phyloP scores from a whole-genome alignment of 2,797 vertebrate species.

The Anguilla marmorata region DNA sequence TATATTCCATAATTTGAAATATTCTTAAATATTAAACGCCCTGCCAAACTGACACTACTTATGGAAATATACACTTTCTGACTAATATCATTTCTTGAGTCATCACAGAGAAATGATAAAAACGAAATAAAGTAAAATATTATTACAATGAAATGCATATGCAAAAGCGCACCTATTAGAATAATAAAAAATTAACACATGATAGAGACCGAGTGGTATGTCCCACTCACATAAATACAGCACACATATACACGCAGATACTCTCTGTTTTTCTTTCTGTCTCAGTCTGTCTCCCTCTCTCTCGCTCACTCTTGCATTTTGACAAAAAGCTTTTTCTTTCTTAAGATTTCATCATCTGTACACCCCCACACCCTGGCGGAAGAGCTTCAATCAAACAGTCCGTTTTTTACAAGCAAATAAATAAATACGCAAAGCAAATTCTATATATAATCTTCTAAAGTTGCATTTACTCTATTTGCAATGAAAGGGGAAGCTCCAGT shows the following conservation, averaged over 20 bases:
- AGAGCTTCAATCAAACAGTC: neutral
- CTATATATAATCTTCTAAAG: neutral
- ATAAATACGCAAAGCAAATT: neutral
- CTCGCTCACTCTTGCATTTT: neutral
- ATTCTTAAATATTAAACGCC: neutral
- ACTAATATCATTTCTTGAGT: neutral
- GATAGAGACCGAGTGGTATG: neutral
- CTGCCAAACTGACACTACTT: neutral
- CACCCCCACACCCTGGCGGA: neutral
- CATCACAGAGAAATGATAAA: neutral
- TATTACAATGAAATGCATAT: neutral
- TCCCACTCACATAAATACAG: neutral
- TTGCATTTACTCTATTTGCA: neutral
- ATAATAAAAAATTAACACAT: neutral
- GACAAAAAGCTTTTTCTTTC: conserved; percentile 12
- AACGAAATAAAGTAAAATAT: neutral
- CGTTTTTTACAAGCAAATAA: neutral
- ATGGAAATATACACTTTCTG: neutral
- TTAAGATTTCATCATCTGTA: conserved; percentile 11
- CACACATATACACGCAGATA: neutral
- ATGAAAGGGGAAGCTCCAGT: neutral
- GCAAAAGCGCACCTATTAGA: neutral
- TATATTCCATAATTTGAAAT: neutral
- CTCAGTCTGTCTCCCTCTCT: neutral
- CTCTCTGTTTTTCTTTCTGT: neutral